phyloP scores from a whole-genome alignment of 2,888 invertebrate genomes.

The Shargacucullia verbasci region DNA sequence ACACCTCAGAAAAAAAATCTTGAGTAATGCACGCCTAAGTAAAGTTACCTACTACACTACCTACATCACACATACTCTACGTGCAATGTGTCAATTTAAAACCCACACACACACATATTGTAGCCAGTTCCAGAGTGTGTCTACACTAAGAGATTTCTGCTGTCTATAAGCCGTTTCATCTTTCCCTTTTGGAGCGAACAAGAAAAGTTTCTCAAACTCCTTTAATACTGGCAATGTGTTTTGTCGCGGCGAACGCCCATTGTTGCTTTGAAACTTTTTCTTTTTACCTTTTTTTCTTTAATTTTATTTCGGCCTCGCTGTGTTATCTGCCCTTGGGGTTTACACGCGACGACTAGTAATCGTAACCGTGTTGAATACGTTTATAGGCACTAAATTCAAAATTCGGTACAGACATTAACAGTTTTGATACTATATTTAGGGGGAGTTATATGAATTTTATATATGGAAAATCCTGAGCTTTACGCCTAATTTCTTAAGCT shows the following conservation, averaged over 20 bases:
- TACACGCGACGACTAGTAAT: constrained; percentile 60
- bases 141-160: constrained; percentile 61
- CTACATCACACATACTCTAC: constrained; percentile 11
- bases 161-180: constrained; percentile 55
- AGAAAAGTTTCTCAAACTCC: constrained; percentile 55
- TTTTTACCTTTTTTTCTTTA: constrained; percentile 77
- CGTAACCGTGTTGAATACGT: constrained; percentile 52
- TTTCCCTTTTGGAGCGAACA: constrained; percentile 56
- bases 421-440: constrained; percentile 44
- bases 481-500: constrained; percentile 3
- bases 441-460: constrained; percentile 23
- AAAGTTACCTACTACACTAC: constrained; percentile 1
- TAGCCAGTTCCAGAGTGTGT: constrained; percentile 23
- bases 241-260: constrained; percentile 81
- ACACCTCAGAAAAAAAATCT: constrained; percentile 1
- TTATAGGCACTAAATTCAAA: constrained; percentile 50
- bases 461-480: constrained; percentile 1
- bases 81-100: constrained; percentile 44
- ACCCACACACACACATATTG: constrained; percentile 30
- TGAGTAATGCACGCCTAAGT: constrained; percentile 20
- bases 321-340: constrained; percentile 70
- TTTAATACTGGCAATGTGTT: constrained; percentile 81
- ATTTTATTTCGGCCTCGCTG: constrained; percentile 78
- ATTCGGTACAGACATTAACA: constrained; percentile 41
- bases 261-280: constrained; percentile 80